Conservation (phyloP, 2,888 invertebrate genomes). For the Oligia strigilis region DNA sequence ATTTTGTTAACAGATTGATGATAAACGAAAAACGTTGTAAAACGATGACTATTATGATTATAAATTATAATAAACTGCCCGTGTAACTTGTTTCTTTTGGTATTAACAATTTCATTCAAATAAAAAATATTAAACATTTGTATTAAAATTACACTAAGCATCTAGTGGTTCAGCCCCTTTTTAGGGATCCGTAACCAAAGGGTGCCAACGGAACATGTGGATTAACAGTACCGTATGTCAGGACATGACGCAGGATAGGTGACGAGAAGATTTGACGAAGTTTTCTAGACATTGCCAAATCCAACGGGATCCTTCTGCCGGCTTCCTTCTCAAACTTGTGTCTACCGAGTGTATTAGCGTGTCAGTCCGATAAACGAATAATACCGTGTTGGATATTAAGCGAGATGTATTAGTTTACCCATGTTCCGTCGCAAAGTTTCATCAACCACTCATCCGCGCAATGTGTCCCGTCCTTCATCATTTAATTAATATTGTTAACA, state of each 20-base stretch:
- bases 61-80: constrained; percentile 23
- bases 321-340: neutral
- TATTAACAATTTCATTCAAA: constrained; percentile 9
- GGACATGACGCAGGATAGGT: too few species aligned
- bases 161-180: neutral
- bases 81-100: constrained; percentile 27
- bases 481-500: constrained; percentile 15
- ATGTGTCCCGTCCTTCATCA: neutral
- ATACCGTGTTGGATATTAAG: neutral
- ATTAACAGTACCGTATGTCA: neutral
- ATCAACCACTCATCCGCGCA: neutral
- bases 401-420: neutral
- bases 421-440: too few species aligned
- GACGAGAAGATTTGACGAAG: neutral
- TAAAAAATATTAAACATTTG: neutral
- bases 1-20: constrained; percentile 40
- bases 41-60: constrained; percentile 34
- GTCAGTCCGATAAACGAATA: neutral
- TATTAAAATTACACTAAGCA: neutral
- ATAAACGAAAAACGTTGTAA: constrained; percentile 34
- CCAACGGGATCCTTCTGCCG: neutral
- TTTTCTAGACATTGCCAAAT: neutral
- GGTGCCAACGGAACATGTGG: too few species aligned
- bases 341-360: neutral
- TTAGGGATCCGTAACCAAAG: neutral